Evolutionary conservation across 2,113 vertebrate genomes (phyloP).

Genomic region (Archocentrus centrarchus): DNA sequence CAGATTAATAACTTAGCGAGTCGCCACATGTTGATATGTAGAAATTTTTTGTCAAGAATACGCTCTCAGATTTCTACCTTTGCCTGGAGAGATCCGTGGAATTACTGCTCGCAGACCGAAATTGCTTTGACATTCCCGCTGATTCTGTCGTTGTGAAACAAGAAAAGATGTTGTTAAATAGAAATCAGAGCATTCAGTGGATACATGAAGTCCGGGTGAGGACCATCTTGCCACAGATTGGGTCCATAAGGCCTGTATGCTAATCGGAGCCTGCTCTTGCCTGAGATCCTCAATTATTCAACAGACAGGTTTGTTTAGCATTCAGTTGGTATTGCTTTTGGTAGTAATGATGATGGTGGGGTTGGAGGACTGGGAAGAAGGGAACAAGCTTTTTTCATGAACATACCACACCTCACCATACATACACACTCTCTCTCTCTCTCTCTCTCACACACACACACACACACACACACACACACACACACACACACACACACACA

Average conservation of each 20-base stretch:
- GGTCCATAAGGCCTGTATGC: conserved; percentile 80
- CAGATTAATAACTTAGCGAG: conserved; percentile 14
- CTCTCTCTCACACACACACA: too few relatives aligned
- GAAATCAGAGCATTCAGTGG: conserved; percentile 17
- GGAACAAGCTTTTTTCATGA: conserved; percentile 48
- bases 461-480: not conserved
- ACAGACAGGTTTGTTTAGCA: conserved; percentile 82
- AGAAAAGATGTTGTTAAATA: conserved; percentile 18
- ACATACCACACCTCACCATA: not conserved
- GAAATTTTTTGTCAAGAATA: not conserved
- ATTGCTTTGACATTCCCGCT: conserved; percentile 7
- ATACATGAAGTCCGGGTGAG: conserved; percentile 34
- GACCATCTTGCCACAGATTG: conserved; percentile 72
- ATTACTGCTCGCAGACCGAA: not conserved
- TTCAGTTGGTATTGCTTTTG: conserved; percentile 78
- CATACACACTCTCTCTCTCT: not conserved
- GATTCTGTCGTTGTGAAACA: conserved; percentile 8
- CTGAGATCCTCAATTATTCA: conserved; percentile 81
- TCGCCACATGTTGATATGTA: conserved; percentile 13
- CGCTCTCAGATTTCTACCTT: not conserved
- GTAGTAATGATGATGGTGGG: conserved; percentile 56
- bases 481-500: not conserved
- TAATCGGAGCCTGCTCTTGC: conserved; percentile 74
- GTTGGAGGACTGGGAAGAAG: conserved; percentile 55
- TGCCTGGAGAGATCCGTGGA: not conserved